Evolutionary conservation across 2,113 vertebrate species (phyloP).

Genomic region (Vulpes vulpes): DNA sequence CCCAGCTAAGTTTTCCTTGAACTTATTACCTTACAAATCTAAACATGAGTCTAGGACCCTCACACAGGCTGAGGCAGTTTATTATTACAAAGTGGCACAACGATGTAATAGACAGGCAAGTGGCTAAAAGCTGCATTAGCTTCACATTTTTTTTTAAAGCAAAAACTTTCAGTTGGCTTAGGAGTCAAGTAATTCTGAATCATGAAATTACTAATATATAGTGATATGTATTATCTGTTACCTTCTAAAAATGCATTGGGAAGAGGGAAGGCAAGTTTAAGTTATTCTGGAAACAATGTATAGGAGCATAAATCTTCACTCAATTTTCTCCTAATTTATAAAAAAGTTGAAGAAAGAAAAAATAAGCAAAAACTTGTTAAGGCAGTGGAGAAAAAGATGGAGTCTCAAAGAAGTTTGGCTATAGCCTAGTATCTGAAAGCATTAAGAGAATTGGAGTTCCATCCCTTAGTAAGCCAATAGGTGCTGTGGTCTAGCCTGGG

Average conservation of each 20-base stretch:
- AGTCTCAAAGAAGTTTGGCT: neutral
- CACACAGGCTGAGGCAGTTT: constrained; percentile 19
- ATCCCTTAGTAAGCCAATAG: neutral
- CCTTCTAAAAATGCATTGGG: neutral
- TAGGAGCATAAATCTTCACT: neutral
- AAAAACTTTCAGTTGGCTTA: neutral
- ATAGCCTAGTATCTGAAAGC: neutral
- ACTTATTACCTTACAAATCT: constrained; percentile 83
- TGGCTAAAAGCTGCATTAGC: constrained; percentile 55
- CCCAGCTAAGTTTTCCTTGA: constrained; percentile 73
- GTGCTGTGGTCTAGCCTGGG: neutral
- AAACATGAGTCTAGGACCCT: constrained; percentile 72
- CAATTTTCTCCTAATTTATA: neutral
- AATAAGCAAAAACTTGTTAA: neutral
- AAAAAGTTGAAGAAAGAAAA: neutral
- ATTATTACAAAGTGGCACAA: constrained; percentile 71
- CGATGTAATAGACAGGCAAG: constrained; percentile 58
- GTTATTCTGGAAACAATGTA: neutral
- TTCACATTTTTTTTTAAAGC: neutral
- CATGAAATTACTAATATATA: neutral
- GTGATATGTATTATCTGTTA: neutral
- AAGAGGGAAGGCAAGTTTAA: neutral
- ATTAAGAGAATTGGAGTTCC: neutral
- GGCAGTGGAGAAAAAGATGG: neutral
- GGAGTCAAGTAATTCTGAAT: constrained; percentile 23